Base-by-base conservation (phyloP, 30 jellyfish, hydroid and myxozoan genomes). In the Aurelia coerulea region DNA sequence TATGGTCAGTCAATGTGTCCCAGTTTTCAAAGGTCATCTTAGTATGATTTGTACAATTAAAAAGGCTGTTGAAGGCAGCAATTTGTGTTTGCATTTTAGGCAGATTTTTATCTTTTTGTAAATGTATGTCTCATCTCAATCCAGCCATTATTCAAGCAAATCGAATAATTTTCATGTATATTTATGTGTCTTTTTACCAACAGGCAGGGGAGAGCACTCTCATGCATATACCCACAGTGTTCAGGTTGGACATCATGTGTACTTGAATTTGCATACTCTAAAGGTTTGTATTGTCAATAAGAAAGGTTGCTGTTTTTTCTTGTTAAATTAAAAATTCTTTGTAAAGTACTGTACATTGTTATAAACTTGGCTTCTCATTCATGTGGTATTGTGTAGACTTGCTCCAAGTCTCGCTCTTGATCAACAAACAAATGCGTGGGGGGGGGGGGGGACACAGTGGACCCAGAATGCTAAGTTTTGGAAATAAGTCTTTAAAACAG, bases 221-320 rank as follows among this genome's bases (percentile, higher is more conserved):
- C 96, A 90, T 90, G 99, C 99, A 10, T 95, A 95, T 67, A 95
- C 97, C 0, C 99, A 95, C 87, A 95, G 99, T 87, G 98, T 95
- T 10, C 97, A 90, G 63, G 91, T 59, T 76, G 97, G 97, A 14
- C 99, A 95, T 66, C 98, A 95, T 90, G 99, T 95, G 1, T 95
- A 58, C 72, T 58, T 95, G 73, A 95, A 95, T 70, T 74, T 95
- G 39, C 98, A 86, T 76, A 80, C 99, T 8, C 69, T 95, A 42
- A 95, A 90, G 96, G 98, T 92, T 50, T 49, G 85, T 49, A 4
- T 10, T 14, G 42, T 15, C 49, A 4, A 52, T 23, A 34, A 18
- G 34, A 62, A 54, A 32, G 18, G 39, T 72, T n/a, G 56, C 1
- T 46, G 15, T 4, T 7, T 0, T 46, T 46, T 46, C 56, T 46